These are phyloP conservation scores for Cheilosia variabilis DNA, from an alignment of 2,888 invertebrate genomes.

Conservation along the genomic window DNA sequence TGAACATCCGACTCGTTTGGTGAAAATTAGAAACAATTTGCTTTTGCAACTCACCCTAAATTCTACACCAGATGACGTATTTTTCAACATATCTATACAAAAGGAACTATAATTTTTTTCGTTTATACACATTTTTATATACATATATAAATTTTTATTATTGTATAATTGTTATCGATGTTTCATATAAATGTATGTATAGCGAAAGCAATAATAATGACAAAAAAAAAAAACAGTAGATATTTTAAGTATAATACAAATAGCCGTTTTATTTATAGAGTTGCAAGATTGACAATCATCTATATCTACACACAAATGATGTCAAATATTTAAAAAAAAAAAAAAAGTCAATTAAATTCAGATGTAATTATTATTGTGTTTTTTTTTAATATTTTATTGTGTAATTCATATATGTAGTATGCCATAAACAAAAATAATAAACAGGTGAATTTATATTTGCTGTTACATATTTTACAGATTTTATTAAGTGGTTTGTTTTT, in stretches of 20 bases:
- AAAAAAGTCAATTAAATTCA: conserved; percentile 27
- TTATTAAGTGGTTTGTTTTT: conserved; percentile 32
- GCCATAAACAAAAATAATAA: conserved; percentile 12
- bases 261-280: conserved; percentile 10
- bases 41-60: not conserved
- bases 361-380: not conserved
- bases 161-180: conserved; percentile 39
- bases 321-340: conserved; percentile 4
- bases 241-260: conserved; percentile 19
- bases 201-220: conserved; percentile 43
- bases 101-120: conserved; percentile 67
- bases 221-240: conserved; percentile 1
- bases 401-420: conserved; percentile 16
- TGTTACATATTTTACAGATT: conserved; percentile 47
- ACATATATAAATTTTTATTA: conserved; percentile 21
- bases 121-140: conserved; percentile 39
- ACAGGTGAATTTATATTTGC: conserved; percentile 41
- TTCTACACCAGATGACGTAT: conserved; percentile 55
- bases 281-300: conserved; percentile 8
- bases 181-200: conserved; percentile 13
- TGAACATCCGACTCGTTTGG: conserved; percentile 5
- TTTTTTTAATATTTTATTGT: conserved; percentile 25
- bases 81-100: conserved; percentile 49
- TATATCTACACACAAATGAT: conserved; percentile 18
- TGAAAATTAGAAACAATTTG: not conserved